A percentile compares a stretch with the other conserved stretches of the same genome.
Evolutionary conservation across 1,140 invertebrate species (phyloP).

Genomic region (Drosophila paulistorum): DNA sequence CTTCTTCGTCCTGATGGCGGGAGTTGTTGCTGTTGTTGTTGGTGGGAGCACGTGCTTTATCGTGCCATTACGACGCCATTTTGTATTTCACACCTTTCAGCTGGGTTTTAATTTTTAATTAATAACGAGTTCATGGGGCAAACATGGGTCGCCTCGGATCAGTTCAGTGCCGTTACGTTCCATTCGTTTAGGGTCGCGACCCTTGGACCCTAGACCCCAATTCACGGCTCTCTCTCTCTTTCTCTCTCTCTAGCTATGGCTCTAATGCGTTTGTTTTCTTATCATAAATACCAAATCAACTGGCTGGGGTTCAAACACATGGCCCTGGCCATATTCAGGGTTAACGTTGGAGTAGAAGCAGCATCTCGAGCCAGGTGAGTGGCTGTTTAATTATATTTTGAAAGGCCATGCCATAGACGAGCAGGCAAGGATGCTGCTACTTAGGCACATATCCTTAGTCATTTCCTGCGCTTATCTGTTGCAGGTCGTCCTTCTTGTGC

Average conservation of each 20-base stretch:
- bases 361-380: slow-evolving; percentile 43
- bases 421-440: slow-evolving; percentile 70
- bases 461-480: slow-evolving; percentile 77
- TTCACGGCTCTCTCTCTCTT: slow-evolving; percentile 10
- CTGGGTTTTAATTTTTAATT: slow-evolving; percentile 80
- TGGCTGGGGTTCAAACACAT: slow-evolving; percentile 55
- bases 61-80: slow-evolving; percentile 69
- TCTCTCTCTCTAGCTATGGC: neutral
- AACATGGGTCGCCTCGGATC: slow-evolving; percentile 20
- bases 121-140: slow-evolving; percentile 72
- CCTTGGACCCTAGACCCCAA: slow-evolving; percentile 20
- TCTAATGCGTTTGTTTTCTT: slow-evolving; percentile 80
- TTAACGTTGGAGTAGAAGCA: neutral
- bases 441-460: slow-evolving; percentile 78
- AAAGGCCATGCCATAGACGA: slow-evolving; percentile 39
- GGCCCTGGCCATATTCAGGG: slow-evolving; percentile 40
- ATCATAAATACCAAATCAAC: slow-evolving; percentile 79
- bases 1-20: slow-evolving; percentile 11
- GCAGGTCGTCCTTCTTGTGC: slow-evolving; percentile 29
- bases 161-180: neutral
- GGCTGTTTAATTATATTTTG: slow-evolving; percentile 77
- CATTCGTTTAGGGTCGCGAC: slow-evolving; percentile 6
- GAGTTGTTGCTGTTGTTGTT: slow-evolving; percentile 5
- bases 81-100: slow-evolving; percentile 80
- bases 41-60: slow-evolving; percentile 69